Base-by-base conservation (phyloP, 2,888 invertebrate species). In the Brachylomia viminalis region DNA sequence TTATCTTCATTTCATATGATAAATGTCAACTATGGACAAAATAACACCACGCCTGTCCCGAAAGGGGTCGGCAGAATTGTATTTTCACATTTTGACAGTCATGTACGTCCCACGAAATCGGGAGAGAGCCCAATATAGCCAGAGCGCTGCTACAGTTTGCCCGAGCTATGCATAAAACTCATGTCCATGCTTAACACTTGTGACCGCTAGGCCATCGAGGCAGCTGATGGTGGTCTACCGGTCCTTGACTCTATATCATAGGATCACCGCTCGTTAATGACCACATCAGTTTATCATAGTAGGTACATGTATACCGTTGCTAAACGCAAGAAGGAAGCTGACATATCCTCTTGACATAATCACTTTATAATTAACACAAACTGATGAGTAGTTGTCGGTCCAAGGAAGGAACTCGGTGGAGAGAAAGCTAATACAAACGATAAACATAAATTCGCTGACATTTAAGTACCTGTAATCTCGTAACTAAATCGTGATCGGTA, bases 391-490 rank as follows among this genome's bases (percentile, higher is more conserved):
- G 47, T 62, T 83, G 61, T 49, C 59, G 30, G 54, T 42, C 54
- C 7, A 23, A 83, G 84, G 79, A 78, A 83, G 79, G 79, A 79
- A 83, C 61, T 78, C 61, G 1, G 1, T 42, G 27, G 27, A 62
- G 79, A 67, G 79, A 79, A 83, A 79, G 83, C n/a, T 47, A 54
- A 77, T 49, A 30, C 54, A n/a, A 83, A 49, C 68, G n/a, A 67
- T 67, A 45, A 79, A 17, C 59, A 65, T 56, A 33, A 49, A 68
- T 83, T 78, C 20, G 49, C 83, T 67, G 79, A 67, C 79, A 79
- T 61, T 61, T 78, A n/a, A n/a, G n/a, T n/a, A 61, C 27, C 17
- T 56, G 15, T 49, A 78, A 56, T 62, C 67, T 79, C 0, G 4
- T 56, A n/a, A 42, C 0, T 47, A 54, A 59, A 56, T 67, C 47